Evolutionary conservation across 2,888 invertebrate species (phyloP), one percentile per base, ranked within the genome.

Genomic region (Drosophila meridiana): DNA sequence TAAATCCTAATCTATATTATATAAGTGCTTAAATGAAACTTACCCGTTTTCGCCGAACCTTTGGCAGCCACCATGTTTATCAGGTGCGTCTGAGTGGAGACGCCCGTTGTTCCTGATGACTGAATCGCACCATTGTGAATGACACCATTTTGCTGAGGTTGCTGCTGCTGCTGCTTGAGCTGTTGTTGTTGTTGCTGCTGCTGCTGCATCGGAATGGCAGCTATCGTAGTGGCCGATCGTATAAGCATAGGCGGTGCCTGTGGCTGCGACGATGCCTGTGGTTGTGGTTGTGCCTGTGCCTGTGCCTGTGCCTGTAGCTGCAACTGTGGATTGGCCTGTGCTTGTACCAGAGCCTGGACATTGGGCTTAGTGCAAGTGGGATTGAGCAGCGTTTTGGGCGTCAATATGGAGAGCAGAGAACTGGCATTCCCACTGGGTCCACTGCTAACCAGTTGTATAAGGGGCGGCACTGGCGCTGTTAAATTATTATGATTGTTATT

Each of bases 381-480:
- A 36, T 80, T 64, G 32, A 60, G 45, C 30, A 55, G 60, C 14
- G 72, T 36, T 64, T 78, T 81, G 14, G 69, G 67, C 36, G 60
- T 45, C 50, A 76, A 8, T 50, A 78, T 48, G 38, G 79, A 79
- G 2, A 78, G 30, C 26, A 79, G 14, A 30, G 76, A 70, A 28
- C 43, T 75, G 74, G 74, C 60, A 64, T 60, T 60, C 3, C 56
- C 59, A 20, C 63, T 73, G 28, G 61, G 8, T 28, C 28, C 40
- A 38, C 58, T 76, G 11, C 48, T 43, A 48, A 82, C 70, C n/a
- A 81, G 42, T 62, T 82, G 79, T 55, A 81, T 69, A n/a, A 76
- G 43, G 8, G 80, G 62, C 4, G 69, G 56, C 6, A 65, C 14
- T 28, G 66, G 47, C 28, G 64, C 26, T 45, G 66, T n/a, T 34